Percentiles rank a stretch among this genome's conserved stretches.
Conservation (phyloP, 2,113 vertebrate species). For the Crocuta crocuta region DNA sequence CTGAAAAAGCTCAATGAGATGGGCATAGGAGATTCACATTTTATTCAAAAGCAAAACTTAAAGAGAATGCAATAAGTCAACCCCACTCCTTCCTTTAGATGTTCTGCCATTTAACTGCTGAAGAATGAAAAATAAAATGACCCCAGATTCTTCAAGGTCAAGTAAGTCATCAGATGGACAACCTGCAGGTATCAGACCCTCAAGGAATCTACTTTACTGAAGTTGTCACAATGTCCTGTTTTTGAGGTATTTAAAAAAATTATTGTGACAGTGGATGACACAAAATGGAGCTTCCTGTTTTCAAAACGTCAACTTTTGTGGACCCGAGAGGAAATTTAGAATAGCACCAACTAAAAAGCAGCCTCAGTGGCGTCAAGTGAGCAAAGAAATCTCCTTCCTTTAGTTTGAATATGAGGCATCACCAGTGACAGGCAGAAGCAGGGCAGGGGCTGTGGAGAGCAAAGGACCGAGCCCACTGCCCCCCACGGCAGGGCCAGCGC, state of each 20-base stretch:
- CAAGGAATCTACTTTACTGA: constrained; percentile 15
- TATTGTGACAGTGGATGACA: constrained; percentile 78
- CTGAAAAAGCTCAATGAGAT: constrained; percentile 64
- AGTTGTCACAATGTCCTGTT: constrained; percentile 76
- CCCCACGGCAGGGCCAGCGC: neutral
- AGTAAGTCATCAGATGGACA: constrained; percentile 48
- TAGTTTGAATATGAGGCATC: constrained; percentile 21
- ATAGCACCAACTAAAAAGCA: constrained; percentile 83
- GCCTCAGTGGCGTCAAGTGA: constrained; percentile 67
- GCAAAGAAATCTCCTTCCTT: constrained; percentile 59
- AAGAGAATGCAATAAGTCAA: neutral
- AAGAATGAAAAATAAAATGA: constrained; percentile 69
- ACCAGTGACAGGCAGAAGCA: constrained; percentile 2
- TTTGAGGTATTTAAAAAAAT: constrained; percentile 86
- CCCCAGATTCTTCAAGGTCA: constrained; percentile 62
- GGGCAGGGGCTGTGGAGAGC: neutral
- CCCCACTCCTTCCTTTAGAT: constrained; percentile 22
- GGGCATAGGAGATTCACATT: constrained; percentile 70
- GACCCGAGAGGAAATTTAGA: constrained; percentile 74
- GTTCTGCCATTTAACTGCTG: constrained; percentile 40
- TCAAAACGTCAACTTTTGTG: constrained; percentile 70
- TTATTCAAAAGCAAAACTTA: constrained; percentile 55
- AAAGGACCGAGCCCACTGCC: neutral
- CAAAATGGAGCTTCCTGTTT: constrained; percentile 80
- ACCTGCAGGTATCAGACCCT: constrained; percentile 50